Base-by-base conservation (phyloP, 1,140 invertebrate genomes). In the Aphelinus atriplicis region DNA sequence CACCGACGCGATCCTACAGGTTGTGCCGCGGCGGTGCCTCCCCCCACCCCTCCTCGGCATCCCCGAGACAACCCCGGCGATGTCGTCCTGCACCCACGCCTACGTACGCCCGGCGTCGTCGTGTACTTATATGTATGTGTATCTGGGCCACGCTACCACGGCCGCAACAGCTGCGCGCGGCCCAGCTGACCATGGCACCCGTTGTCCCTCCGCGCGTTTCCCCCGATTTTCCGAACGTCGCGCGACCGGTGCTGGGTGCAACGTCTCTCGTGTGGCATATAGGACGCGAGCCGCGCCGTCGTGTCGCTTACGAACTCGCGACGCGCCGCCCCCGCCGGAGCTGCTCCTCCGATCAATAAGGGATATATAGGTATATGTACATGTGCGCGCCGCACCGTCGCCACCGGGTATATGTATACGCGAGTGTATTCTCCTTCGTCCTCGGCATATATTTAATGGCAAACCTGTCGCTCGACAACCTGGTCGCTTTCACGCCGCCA, bases 21-120 rank as follows among this genome's bases (percentile, higher is more conserved):
- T 26, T 26, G 26, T 26, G 26, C 26, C 26, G 26, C 26, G 26
- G 26, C 26, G 53, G 71, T 68, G 46, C 43, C 62, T 62, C 69
- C 55, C 67, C 64, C 72, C 68, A 50, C 62, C 60, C 50, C 57
- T 71, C 62, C 26, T 70, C 66, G 6, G 10, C 53, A 66, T 51
- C 51, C 50, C 46, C 51, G 10, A 53, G 55, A 51, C 46, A 53
- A 53, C n/a, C 58, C 61, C 7, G 26, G 26, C 26, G 26, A 26
- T 26, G 26, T 26, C 26, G 26, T 3, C 53, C 47, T 60, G 46
- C 42, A 4, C 42, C 60, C 60, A 43, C 60, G 2, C 9, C 42
- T 43, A 9, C 60, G 9, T 45, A 42, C 60, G 3, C 3, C 9
- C 60, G 3, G 3, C 60, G 3, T 63, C 61, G 5, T 5, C 42